Base-by-base conservation (phyloP, 1,140 invertebrate genomes). In the Euura lappo region DNA sequence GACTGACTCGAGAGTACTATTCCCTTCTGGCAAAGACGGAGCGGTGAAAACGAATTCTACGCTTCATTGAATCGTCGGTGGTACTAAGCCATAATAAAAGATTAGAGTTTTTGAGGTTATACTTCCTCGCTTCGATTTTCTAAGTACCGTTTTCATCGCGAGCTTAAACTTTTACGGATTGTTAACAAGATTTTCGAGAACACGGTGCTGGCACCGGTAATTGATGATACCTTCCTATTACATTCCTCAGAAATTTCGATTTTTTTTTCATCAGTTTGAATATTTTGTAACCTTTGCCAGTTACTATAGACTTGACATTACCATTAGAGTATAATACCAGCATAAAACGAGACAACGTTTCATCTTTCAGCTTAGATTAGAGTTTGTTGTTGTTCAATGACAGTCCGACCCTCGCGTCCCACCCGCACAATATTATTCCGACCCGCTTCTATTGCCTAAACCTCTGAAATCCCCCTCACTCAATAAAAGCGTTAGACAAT, bases 401-500 rank as follows among this genome's bases (percentile, higher is more conserved):
- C 51, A 6, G 51, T 6, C 51, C 13, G 51, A 28, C 8, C 13
- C 51, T 60, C 13, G 51, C 10, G 13, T 4, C 3, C 28, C 51
- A 60, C 51, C 13, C 51, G 3, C 2, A n/a, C 51, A 60, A 60
- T 60, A n/a, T 60, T 60, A 60, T 60, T 60, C 51, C 51, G 51
- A 60, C 51, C 51, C 13, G 51, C 51, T 60, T 3, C 51, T 60
- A 60, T 60, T n/a, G 5, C 51, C 6, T 60, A 60, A 60, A n/a
- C 51, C 51, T 60, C 51, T n/a, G 6, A 60, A 60, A n/a, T 60
- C 13, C 51, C 51, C 51, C 51, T 1, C 51, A 60, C 51, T 60
- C 51, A 60, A 60, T 3, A 60, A 28, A 60, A 70, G 74, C 70
- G 75, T 69, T 76, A 78, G 72, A 78, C 70, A 76, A 78, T 78